Evolutionary conservation across 2,797 vertebrate genomes (phyloP).

Genomic region (Scleropages formosus): DNA sequence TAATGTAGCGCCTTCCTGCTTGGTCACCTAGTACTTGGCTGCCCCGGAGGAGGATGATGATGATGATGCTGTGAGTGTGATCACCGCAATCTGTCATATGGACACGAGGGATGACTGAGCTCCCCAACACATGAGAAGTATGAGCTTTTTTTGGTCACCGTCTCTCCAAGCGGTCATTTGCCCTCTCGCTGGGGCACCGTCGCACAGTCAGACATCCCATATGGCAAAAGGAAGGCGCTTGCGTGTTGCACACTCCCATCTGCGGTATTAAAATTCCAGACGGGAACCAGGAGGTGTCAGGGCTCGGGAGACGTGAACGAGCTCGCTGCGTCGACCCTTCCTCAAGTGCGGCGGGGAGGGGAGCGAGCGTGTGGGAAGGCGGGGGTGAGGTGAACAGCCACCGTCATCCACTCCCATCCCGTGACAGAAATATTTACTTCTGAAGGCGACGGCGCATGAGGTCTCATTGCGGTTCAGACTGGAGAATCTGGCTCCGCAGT

Average conservation of each 20-base stretch:
- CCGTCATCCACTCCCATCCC: neutral
- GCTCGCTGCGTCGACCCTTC: slow-evolving; percentile 9
- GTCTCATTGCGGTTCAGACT: neutral
- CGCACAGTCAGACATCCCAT: slow-evolving; percentile 12
- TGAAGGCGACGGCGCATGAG: neutral
- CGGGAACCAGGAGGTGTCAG: neutral
- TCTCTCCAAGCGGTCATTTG: no score
- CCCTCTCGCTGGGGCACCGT: neutral
- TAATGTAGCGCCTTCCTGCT: no score
- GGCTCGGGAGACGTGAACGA: neutral
- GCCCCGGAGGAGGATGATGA: no score
- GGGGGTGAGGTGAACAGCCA: neutral
- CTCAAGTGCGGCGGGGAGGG: neutral
- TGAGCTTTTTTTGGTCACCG: no score
- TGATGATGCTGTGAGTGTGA: no score
- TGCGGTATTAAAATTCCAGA: slow-evolving; percentile 13
- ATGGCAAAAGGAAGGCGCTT: neutral
- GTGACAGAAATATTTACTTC: slow-evolving; percentile 6
- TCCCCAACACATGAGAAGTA: no score
- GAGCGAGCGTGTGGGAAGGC: no score
- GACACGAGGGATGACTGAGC: no score
- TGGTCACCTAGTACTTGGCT: no score
- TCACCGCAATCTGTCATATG: no score
- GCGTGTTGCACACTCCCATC: slow-evolving; percentile 16
- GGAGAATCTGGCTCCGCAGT: neutral